Evolutionary conservation across 2,888 invertebrate species (phyloP).

Genomic region (Aricia artaxerxes): DNA sequence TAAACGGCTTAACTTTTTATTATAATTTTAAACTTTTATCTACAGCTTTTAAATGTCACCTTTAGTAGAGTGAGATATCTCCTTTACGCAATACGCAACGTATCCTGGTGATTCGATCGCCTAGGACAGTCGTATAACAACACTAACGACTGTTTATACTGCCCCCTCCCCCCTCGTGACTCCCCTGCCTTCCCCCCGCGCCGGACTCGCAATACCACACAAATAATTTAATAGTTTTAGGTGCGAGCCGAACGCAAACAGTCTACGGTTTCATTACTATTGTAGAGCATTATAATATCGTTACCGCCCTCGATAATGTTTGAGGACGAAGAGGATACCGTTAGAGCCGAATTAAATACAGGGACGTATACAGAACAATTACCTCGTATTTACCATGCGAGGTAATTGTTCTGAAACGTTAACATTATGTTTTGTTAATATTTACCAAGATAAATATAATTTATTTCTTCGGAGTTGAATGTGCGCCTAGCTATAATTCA

Average conservation of each 20-base stretch:
- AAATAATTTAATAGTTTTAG: constrained; percentile 74
- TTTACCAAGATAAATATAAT: neutral
- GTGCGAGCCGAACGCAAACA: constrained; percentile 68
- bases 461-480: neutral
- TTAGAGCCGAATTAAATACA: neutral
- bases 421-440: neutral
- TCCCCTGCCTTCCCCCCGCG: constrained; percentile 40
- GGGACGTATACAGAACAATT: neutral
- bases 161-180: constrained; percentile 37
- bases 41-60: neutral
- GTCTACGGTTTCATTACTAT: constrained; percentile 36
- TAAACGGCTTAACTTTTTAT: too few relatives aligned
- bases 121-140: constrained; percentile 60
- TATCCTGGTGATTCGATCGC: constrained; percentile 40
- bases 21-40: neutral
- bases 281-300: constrained; percentile 5
- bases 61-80: constrained; percentile 31
- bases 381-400: neutral
- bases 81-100: constrained; percentile 37
- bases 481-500: constrained; percentile 10
- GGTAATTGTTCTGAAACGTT: neutral
- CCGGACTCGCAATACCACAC: constrained; percentile 74
- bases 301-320: neutral
- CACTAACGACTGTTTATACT: constrained; percentile 74
- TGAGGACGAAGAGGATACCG: neutral